Percentiles rank a stretch among this genome's conserved stretches.
Conservation (phyloP, 2,113 vertebrate species). For the Oceanites oceanicus region DNA sequence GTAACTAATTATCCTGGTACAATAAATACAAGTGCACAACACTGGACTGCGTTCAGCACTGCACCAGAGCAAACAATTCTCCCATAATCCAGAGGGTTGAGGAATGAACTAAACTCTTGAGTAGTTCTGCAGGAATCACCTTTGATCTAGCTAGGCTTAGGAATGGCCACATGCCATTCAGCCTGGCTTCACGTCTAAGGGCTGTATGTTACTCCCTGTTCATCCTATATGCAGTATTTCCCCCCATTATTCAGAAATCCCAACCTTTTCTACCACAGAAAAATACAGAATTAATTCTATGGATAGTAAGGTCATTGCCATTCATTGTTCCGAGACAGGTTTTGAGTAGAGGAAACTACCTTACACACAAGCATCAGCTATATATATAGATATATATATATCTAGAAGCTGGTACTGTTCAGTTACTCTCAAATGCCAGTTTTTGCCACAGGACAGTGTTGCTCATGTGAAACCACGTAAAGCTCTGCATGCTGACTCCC, state of each 20-base stretch:
- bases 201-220: background rate
- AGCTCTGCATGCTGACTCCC: background rate
- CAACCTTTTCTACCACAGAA: background rate
- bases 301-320: background rate
- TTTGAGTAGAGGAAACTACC: background rate
- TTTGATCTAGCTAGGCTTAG: background rate
- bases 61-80: background rate
- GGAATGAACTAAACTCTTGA: background rate
- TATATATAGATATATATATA: too few species aligned
- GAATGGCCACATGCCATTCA: background rate
- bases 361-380: background rate
- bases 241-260: background rate
- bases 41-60: background rate
- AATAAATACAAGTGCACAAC: background rate
- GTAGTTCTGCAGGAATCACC: background rate
- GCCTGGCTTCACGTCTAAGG: background rate
- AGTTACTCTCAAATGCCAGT: background rate
- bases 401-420: background rate
- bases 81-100: background rate
- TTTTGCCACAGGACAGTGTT: background rate
- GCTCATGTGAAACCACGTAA: background rate
- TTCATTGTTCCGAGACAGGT: background rate
- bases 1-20: background rate
- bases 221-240: background rate
- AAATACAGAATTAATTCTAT: background rate